Percentiles rank a stretch among this genome's conserved stretches.
Conservation (phyloP, 2,888 invertebrate species). For the Pandemis heparana region DNA sequence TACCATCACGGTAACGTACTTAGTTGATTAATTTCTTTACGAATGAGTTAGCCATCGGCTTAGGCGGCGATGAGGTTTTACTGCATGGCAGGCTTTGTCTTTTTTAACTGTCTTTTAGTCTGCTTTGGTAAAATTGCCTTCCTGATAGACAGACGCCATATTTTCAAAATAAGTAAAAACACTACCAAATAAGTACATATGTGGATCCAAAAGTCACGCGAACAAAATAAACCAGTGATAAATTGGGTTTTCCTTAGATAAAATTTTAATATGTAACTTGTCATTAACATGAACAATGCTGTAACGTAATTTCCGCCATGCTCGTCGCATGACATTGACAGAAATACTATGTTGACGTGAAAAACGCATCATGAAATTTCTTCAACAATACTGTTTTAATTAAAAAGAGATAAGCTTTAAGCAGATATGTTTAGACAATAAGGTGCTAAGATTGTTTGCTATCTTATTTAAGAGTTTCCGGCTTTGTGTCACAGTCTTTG, state of each 20-base stretch:
- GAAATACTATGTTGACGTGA: not conserved
- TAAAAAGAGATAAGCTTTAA: constrained; percentile 4
- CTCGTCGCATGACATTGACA: constrained; percentile 1
- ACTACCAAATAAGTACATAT: not conserved
- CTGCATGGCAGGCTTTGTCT: too few species aligned
- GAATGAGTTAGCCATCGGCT: too few species aligned
- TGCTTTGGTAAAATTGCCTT: too few species aligned
- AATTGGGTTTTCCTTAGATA: not conserved
- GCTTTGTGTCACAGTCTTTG: constrained; percentile 15
- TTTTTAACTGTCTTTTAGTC: too few species aligned
- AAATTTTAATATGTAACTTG: not conserved
- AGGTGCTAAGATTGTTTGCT: constrained; percentile 13
- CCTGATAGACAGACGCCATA: too few species aligned
- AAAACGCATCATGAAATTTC: not conserved
- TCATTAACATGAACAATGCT: not conserved
- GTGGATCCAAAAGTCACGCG: not conserved
- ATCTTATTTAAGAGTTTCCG: constrained; percentile 29
- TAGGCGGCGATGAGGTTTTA: too few species aligned
- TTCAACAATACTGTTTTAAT: constrained; percentile 2
- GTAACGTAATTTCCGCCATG: not conserved
- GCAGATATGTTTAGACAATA: constrained; percentile 15
- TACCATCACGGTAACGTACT: too few species aligned
- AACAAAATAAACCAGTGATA: not conserved
- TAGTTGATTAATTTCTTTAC: too few species aligned
- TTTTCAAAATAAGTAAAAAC: too few species aligned